Conservation (phyloP, 2,797 vertebrate species). For the Parauchenoglanis punctatus region DNA sequence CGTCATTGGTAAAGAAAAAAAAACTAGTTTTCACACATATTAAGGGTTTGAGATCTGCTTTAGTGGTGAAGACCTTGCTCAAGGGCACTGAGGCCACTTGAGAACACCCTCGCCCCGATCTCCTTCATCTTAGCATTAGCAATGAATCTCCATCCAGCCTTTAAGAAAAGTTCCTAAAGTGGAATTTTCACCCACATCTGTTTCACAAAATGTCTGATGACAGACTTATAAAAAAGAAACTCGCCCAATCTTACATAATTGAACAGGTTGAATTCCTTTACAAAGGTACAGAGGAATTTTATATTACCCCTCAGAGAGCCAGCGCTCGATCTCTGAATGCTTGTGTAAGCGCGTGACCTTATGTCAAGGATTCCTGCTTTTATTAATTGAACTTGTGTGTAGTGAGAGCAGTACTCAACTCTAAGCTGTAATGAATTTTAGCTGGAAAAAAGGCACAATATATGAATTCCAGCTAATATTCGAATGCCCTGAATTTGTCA, state of each 20-base stretch:
- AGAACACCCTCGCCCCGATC: slow-evolving; percentile 40
- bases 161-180: slow-evolving; percentile 23
- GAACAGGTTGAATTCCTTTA: slow-evolving; percentile 39
- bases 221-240: neutral
- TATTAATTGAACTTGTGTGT: slow-evolving; percentile 33
- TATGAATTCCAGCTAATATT: neutral
- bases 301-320: slow-evolving; percentile 32
- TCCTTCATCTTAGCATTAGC: neutral
- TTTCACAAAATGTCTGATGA: slow-evolving; percentile 39
- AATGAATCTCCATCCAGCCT: neutral
- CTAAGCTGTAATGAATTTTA: slow-evolving; percentile 25
- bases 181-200: slow-evolving; percentile 39
- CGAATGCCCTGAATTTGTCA: neutral
- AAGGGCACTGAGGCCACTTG: slow-evolving; percentile 71
- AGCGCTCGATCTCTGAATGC: slow-evolving; percentile 14
- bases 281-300: slow-evolving; percentile 49
- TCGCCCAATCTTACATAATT: slow-evolving; percentile 41
- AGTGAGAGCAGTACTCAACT: slow-evolving; percentile 20
- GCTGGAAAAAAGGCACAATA: neutral
- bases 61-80: slow-evolving; percentile 71
- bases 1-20: slow-evolving; percentile 37
- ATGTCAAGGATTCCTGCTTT: slow-evolving; percentile 50
- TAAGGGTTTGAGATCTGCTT: slow-evolving; percentile 60
- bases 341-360: slow-evolving; percentile 29
- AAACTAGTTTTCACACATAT: neutral